Base-by-base conservation (phyloP, 2,113 vertebrate genomes). In the Lophura nycthemera region DNA sequence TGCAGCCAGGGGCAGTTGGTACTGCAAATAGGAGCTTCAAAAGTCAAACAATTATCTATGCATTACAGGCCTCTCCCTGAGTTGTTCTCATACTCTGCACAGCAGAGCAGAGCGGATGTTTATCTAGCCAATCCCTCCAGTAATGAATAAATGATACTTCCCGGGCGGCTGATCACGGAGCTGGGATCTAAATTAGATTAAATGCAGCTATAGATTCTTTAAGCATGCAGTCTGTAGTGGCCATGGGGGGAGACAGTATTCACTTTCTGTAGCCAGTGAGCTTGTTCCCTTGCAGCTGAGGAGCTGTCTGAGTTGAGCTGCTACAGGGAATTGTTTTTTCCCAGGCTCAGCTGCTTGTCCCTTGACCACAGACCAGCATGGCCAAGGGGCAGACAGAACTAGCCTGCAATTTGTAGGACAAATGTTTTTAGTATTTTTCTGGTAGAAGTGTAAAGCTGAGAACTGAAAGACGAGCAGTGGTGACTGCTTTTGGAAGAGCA, bases 71-170 rank as follows among this genome's bases (percentile, higher is more conserved):
- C 75, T 88, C 72, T 75, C 76, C 76, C 60, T 0, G 6, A 81
- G 71, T 18, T 87, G 72, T 81, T 76, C 89, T 71, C 65, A 8
- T 30, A 38, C 54, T 42, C 42, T 42, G 89, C 89, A 74, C 52
- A 72, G 93, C 92, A 88, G 79, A 94, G 92, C 92, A 64, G 87
- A 83, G 91, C 7, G 6, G 72, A 47, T 94, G 50, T 95, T 95
- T 94, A 91, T 91, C 60, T 92, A 92, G 72, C 91, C 92, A 95
- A 13, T 96, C 88, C 91, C 86, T 81, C 59, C 86, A 92, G 79
- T 92, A 93, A 95, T 12, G 5, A 89, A 78, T 90, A 86, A 91
- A 73, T 42, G 64, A 78, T 83, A 27, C 85, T 92, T 95, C 76
- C 93, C 1, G 4, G 47, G 61, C 0, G 4, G 69, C 85, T 89